phyloP scores from a whole-genome alignment of 1,140 invertebrate species.

The Mactra quadrangularis region DNA sequence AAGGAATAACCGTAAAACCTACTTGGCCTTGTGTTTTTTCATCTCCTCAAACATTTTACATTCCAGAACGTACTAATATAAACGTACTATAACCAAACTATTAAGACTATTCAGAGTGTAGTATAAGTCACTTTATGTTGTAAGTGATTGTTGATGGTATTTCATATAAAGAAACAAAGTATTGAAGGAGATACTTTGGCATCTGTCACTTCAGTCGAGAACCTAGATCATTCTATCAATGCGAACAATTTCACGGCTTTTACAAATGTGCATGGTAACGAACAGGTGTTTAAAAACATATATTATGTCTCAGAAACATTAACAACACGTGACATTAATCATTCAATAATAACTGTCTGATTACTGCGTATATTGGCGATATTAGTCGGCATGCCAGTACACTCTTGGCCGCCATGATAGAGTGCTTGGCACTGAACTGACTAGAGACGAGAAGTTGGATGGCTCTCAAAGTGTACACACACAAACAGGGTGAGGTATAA shows the following conservation, averaged over 20 bases:
- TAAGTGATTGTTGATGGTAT: neutral
- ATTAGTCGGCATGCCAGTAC: slow-evolving; percentile 4
- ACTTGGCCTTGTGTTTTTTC: too few relatives aligned
- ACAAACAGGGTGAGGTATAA: slow-evolving; percentile 17
- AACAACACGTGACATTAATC: slow-evolving; percentile 7
- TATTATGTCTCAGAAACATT: slow-evolving; percentile 36
- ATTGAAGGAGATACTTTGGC: slow-evolving; percentile 18
- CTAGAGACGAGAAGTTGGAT: slow-evolving; percentile 23
- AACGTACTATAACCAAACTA: too few relatives aligned
- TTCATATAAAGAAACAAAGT: slow-evolving; percentile 12
- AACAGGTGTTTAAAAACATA: slow-evolving; percentile 37
- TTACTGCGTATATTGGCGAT: slow-evolving; percentile 30
- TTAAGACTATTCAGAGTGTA: too few relatives aligned
- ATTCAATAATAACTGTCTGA: slow-evolving; percentile 28
- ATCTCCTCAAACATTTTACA: too few relatives aligned
- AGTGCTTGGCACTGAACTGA: slow-evolving; percentile 16
- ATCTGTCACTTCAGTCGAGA: slow-evolving; percentile 11
- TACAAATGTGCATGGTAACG: slow-evolving; percentile 31
- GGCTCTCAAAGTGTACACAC: slow-evolving; percentile 13
- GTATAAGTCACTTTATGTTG: too few relatives aligned
- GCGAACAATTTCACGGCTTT: slow-evolving; percentile 43
- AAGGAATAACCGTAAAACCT: too few relatives aligned
- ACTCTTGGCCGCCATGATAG: slow-evolving; percentile 18
- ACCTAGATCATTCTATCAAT: slow-evolving; percentile 15
- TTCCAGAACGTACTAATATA: too few relatives aligned